Evolutionary conservation across 2,113 vertebrate species (phyloP), one percentile per base, ranked within the genome.

Genomic region (Sebastes schlegelii): DNA sequence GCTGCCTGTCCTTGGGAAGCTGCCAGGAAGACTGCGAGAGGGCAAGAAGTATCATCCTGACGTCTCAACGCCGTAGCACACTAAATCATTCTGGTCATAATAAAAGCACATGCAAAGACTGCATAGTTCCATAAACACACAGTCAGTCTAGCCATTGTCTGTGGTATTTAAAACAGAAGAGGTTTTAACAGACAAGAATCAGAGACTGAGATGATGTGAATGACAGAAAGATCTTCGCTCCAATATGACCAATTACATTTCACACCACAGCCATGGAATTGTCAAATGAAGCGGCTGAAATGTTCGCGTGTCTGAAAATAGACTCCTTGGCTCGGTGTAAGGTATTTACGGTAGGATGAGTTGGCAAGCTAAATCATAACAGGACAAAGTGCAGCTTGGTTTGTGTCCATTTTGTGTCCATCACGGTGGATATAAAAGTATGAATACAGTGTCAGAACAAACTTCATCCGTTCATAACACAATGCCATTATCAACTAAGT

Each of bases 1-100:
- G 92, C 93, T 92, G 90, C 93, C 91, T 94, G 96, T 96, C 96
- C 96, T 97, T 97, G 95, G 95, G 94, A 95, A 90, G 92, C 93
- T 93, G 92, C 89, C 93, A 92, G 92, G 86, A 91, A 94, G 81
- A 94, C 92, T 87, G 60, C 0, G 70, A 82, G 94, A 94, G 86
- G 89, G 88, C 89, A 94, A 89, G 83, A 90, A 91, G 91, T 89
- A 82, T 90, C 71, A 88, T 93, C 89, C 89, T 91, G 91, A 93
- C 89, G 91, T 87, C 87, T 92, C 84, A 90, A 88, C 74, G 83
- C 87, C 80, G 68, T 55, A 42, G 82, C 65, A 62, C 89, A 87
- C 86, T 92, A 82, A 84, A 90, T 92, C 87, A 88, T 84, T 70
- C 61, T 64, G 68, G 72, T 77, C 76, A 82, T 85, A 83, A 91